Percentiles rank a stretch among this genome's conserved stretches.
Evolutionary conservation across 1,140 invertebrate species (phyloP).

Genomic region (Aethina tumida): DNA sequence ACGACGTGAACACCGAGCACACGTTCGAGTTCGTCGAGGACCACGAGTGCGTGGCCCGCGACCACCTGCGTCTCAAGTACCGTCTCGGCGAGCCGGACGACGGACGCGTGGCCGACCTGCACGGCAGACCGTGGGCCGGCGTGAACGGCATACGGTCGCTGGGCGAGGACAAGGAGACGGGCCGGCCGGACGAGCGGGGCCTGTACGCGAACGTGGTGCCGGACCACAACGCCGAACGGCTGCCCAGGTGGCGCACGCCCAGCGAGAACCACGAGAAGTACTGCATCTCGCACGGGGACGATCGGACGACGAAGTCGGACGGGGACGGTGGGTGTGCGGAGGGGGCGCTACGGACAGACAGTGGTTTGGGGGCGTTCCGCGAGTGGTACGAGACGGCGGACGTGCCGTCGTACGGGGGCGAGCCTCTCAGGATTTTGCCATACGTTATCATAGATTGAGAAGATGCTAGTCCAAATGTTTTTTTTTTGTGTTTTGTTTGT

Average conservation of each 20-base stretch:
- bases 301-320: slow-evolving; percentile 1
- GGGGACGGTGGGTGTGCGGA: slow-evolving; percentile 4
- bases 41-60: slow-evolving; percentile 24
- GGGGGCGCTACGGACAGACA: slow-evolving; percentile 5
- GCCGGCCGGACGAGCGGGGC: slow-evolving; percentile 16
- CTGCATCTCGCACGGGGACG: slow-evolving; percentile 29
- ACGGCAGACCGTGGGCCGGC: slow-evolving; percentile 20
- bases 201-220: slow-evolving; percentile 35
- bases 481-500: too few relatives aligned
- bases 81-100: slow-evolving; percentile 17
- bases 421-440: slow-evolving; percentile 77
- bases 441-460: slow-evolving; percentile 80
- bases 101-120: slow-evolving; percentile 20
- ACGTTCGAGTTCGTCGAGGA: slow-evolving; percentile 26
- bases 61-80: slow-evolving; percentile 26
- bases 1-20: slow-evolving; percentile 17
- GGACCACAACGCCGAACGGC: slow-evolving; percentile 31
- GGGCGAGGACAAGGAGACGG: slow-evolving; percentile 11
- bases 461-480: too few relatives aligned
- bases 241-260: slow-evolving; percentile 25
- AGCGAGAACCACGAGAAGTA: slow-evolving; percentile 34
- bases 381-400: slow-evolving; percentile 75
- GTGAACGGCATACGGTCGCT: slow-evolving; percentile 31
- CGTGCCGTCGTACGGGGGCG: slow-evolving; percentile 55
- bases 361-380: slow-evolving; percentile 44